Conservation (phyloP, 2,888 invertebrate species). For the Pyrochroa serraticornis region DNA sequence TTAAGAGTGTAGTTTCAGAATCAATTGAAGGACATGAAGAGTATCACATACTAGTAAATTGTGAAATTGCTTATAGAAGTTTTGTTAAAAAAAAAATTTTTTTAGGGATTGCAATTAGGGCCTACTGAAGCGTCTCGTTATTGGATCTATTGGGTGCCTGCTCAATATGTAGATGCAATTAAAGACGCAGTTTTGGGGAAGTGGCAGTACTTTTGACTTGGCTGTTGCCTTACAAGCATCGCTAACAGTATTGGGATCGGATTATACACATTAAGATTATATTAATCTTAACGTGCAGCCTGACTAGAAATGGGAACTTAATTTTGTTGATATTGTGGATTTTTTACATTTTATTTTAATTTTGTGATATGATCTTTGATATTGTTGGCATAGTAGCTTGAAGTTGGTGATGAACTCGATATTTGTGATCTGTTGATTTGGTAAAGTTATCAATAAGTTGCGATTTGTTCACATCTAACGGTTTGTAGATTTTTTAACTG, state of each 20-base stretch:
- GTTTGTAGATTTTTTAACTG: slow-evolving; percentile 1
- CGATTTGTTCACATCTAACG: background rate
- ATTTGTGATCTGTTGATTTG: slow-evolving; percentile 31
- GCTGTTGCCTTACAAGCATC: slow-evolving; percentile 2
- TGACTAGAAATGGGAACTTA: slow-evolving; percentile 25
- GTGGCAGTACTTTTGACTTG: slow-evolving; percentile 76
- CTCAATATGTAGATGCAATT: slow-evolving; percentile 87
- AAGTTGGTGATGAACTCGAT: slow-evolving; percentile 25
- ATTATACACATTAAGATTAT: slow-evolving; percentile 25
- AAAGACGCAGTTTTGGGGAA: slow-evolving; percentile 89
- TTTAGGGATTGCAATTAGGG: slow-evolving; percentile 84
- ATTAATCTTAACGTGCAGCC: slow-evolving; percentile 27
- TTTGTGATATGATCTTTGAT: slow-evolving; percentile 28
- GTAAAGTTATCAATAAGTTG: slow-evolving; percentile 22
- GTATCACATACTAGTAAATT: slow-evolving; percentile 84
- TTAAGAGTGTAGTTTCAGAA: slow-evolving; percentile 81
- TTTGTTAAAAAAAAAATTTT: slow-evolving; percentile 13
- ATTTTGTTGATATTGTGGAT: slow-evolving; percentile 13
- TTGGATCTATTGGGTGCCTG: slow-evolving; percentile 95
- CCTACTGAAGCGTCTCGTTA: slow-evolving; percentile 90
- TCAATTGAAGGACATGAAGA: slow-evolving; percentile 88
- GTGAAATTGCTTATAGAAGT: background rate
- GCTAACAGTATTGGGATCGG: slow-evolving; percentile 32
- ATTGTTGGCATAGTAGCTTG: slow-evolving; percentile 27
- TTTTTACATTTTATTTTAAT: slow-evolving; percentile 16